These are phyloP conservation scores for Metallyticus violacea DNA, from an alignment of 2,888 invertebrate genomes.

Conservation along the genomic window DNA sequence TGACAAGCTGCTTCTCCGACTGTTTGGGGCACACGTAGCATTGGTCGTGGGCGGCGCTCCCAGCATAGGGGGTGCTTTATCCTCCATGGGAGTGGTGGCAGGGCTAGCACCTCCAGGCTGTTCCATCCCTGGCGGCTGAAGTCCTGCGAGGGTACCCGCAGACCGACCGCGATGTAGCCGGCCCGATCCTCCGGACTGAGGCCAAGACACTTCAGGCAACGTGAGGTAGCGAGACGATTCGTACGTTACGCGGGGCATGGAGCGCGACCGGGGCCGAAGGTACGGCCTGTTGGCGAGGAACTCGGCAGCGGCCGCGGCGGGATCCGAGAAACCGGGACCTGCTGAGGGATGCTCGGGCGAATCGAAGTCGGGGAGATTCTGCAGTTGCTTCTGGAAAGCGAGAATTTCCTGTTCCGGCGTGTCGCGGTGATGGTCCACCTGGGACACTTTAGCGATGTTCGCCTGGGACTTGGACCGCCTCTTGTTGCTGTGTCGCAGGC, in stretches of 20 bases:
- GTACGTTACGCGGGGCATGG: conserved; percentile 49
- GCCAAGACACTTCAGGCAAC: conserved; percentile 41
- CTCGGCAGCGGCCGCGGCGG: conserved; percentile 39
- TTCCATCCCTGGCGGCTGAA: conserved; percentile 37
- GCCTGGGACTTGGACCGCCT: conserved; percentile 42
- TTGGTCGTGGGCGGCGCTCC: conserved; percentile 25
- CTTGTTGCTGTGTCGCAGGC: conserved; percentile 40
- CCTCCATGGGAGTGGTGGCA: conserved; percentile 23
- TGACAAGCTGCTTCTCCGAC: conserved; percentile 43
- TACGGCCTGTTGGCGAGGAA: conserved; percentile 38
- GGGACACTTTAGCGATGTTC: conserved; percentile 39
- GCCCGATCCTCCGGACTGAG: conserved; percentile 35
- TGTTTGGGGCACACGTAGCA: conserved; percentile 36
- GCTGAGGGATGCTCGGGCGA: conserved; percentile 43
- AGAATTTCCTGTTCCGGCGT: conserved; percentile 51
- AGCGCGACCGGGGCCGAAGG: conserved; percentile 48
- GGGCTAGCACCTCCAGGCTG: conserved; percentile 14
- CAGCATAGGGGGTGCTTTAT: conserved; percentile 20
- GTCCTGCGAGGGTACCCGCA: conserved; percentile 40
- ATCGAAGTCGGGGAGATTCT: conserved; percentile 53
- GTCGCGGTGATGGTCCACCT: conserved; percentile 37
- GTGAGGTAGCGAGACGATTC: conserved; percentile 44
- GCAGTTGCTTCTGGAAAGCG: conserved; percentile 55
- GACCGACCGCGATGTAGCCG: conserved; percentile 41
- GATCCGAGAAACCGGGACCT: conserved; percentile 31